phyloP scores from a whole-genome alignment of 2,113 vertebrate genomes.

The Neopipo cinnamomea region DNA sequence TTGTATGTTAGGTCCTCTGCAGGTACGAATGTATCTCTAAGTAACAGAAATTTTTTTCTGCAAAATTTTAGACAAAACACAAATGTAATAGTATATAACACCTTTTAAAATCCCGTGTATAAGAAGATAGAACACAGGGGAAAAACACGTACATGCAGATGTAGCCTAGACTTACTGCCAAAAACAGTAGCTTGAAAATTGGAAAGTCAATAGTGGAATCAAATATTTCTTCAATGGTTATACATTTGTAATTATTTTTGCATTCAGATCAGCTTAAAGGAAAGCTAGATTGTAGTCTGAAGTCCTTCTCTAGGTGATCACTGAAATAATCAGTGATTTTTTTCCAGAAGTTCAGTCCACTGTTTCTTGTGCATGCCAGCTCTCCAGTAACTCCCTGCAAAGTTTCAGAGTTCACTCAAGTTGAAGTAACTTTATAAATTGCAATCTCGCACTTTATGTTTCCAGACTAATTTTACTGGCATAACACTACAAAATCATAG shows the following conservation, averaged over 20 bases:
- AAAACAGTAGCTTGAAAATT: background rate
- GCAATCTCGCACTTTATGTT: background rate
- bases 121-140: background rate
- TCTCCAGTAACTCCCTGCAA: background rate
- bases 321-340: background rate
- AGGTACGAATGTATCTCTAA: background rate
- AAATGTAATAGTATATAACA: background rate
- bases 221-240: background rate
- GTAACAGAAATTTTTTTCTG: background rate
- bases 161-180: background rate
- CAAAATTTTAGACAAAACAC: background rate
- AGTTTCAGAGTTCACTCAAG: background rate
- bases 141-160: background rate
- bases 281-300: background rate
- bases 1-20: background rate
- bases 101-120: background rate
- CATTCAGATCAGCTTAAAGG: background rate
- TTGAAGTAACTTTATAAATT: conserved; percentile 8
- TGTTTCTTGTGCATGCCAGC: background rate
- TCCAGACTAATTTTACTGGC: background rate
- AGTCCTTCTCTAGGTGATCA: background rate
- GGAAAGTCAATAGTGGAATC: background rate
- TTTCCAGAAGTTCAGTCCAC: background rate
- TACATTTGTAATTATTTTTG: background rate
- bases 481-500: background rate